Evolutionary conservation across 2,113 vertebrate species (phyloP), one percentile per base, ranked within the genome.

Genomic region (Benitochromis conjunctus): DNA sequence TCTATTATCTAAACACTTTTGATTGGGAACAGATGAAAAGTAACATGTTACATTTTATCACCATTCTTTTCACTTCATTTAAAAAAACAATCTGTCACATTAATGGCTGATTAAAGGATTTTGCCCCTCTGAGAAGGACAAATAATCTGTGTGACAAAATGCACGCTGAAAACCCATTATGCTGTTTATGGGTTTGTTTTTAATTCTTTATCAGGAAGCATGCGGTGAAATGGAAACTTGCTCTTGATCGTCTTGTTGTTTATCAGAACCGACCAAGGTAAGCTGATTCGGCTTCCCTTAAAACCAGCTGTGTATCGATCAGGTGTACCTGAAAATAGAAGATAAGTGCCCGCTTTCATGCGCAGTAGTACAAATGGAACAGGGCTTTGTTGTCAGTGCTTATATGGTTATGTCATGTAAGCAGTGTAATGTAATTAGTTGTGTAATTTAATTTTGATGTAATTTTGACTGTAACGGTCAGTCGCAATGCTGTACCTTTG

Each of bases 401-500:
- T 38, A 55, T 60, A n/a, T 54, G 26, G 31, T 19, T 36, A 41
- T 24, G 13, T 29, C 46, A 80, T 24, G 16, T 55, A n/a, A 82
- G 34, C 24, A 21, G 7, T 77, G 34, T 12, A 41, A 26, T 55
- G 60, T 64, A 64, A n/a, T 38, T 64, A 62, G 11, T 71, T 1
- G 1, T 71, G 66, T 71, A 5, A 36, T 57, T 31, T 9, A 58
- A 71, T 36, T 64, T 31, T 21, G 31, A 69, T 26, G 6, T 21
- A 21, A 26, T 26, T 26, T 26, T 78, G 13, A 5, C 9, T 79
- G 48, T 16, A n/a, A 16, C 26, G 62, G 9, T 79, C 7, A 48
- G 38, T 43, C 14, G n/a, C 38, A 60, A 21, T 36, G 2, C 24
- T 53, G 9, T 95, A 99, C 98, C 98, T 97, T 86, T 85, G 98